Evolutionary conservation across 2,888 invertebrate genomes (phyloP).

Genomic region (Ecliptopera silaceata): DNA sequence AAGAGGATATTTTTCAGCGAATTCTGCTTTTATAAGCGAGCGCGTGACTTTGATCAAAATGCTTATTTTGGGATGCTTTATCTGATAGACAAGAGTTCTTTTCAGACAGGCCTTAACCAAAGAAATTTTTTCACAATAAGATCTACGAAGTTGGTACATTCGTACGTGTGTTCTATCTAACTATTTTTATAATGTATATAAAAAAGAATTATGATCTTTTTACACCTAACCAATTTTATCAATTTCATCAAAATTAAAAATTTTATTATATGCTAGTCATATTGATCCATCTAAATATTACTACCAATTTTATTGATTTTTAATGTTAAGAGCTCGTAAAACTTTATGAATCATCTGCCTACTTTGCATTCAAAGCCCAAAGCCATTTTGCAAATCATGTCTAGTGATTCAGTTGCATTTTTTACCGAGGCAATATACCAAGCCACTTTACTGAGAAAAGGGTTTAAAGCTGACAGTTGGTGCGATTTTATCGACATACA

Average conservation of each 20-base stretch:
- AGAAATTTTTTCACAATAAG: too few species aligned
- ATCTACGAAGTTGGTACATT: too few species aligned
- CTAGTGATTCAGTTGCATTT: conserved; percentile 66
- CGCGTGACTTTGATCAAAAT: conserved; percentile 32
- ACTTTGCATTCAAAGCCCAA: conserved; percentile 67
- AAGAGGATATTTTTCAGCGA: conserved; percentile 49
- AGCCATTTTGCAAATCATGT: conserved; percentile 70
- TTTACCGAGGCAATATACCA: conserved; percentile 51
- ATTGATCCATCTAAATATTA: conserved; percentile 19
- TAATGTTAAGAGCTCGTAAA: conserved; percentile 31
- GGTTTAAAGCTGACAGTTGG: conserved; percentile 45
- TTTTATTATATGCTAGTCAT: too few species aligned
- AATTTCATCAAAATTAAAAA: too few species aligned
- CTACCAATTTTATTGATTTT: conserved; percentile 30
- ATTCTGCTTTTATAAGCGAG: conserved; percentile 38
- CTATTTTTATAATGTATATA: too few species aligned
- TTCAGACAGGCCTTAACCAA: background rate
- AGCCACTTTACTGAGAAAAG: conserved; percentile 56
- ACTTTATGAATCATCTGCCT: conserved; percentile 54
- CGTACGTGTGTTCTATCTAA: too few species aligned
- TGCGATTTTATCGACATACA: conserved; percentile 56
- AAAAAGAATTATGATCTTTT: too few species aligned
- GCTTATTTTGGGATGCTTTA: conserved; percentile 13
- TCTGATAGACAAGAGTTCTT: background rate
- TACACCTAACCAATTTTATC: too few species aligned